These are phyloP conservation scores for Catamblyrhynchus diadema DNA, from an alignment of 2,797 vertebrate species.

Conservation along the genomic window DNA sequence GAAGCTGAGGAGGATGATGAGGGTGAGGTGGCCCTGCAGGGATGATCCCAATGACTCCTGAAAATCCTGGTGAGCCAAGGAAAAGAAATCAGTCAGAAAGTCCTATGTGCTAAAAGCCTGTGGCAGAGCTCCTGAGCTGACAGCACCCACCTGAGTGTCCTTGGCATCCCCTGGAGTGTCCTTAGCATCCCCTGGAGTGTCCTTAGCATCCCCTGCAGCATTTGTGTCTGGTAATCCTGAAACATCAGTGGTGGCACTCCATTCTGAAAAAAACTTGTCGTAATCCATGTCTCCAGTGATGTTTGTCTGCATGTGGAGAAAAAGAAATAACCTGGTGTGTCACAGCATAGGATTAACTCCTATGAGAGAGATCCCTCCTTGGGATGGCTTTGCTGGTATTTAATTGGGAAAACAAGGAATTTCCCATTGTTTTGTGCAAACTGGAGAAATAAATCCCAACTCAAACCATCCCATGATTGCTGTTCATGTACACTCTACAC, in stretches of 20 bases:
- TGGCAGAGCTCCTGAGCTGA: too few species aligned
- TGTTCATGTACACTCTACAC: fast-evolving
- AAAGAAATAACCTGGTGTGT: not conserved
- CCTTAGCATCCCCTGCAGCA: not conserved
- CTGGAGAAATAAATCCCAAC: not conserved
- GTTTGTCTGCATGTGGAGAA: not conserved
- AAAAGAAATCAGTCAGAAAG: not conserved
- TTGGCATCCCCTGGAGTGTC: fast-evolving
- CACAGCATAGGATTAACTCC: fast-evolving
- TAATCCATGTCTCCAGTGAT: fast-evolving
- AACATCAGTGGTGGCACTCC: fast-evolving
- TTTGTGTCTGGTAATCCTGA: not conserved
- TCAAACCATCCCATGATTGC: not conserved
- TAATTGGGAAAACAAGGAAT: not conserved
- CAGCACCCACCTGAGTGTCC: not conserved
- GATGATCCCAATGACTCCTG: not conserved
- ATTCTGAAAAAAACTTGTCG: not conserved
- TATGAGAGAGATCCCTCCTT: not conserved
- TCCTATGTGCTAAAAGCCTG: fast-evolving
- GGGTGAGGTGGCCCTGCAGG: not conserved
- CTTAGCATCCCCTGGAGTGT: not conserved
- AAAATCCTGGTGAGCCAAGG: not conserved
- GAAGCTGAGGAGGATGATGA: not conserved
- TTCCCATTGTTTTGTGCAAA: not conserved
- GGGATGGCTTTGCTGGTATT: not conserved